These are phyloP conservation scores for Carlito syrichta DNA, from an alignment of 2,113 vertebrate species.

Conservation along the genomic window DNA sequence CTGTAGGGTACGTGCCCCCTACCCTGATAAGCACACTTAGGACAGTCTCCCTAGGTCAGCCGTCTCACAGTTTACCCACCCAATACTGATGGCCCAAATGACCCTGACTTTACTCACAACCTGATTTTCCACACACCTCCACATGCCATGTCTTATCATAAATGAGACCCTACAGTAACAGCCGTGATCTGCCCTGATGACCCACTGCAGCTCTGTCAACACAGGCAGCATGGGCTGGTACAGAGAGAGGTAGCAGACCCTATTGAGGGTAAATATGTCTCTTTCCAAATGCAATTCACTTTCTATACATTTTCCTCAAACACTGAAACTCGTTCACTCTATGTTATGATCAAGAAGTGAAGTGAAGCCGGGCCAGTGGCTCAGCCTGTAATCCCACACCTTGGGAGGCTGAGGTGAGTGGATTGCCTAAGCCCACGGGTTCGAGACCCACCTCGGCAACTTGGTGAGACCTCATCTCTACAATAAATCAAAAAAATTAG, in stretches of 20 bases:
- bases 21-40: too few relatives aligned
- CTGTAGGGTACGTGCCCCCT: too few relatives aligned
- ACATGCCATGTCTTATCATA: fast-evolving
- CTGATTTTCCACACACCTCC: fast-evolving
- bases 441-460: too few relatives aligned
- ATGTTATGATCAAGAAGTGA: background rate
- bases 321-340: background rate
- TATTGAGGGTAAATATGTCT: fast-evolving
- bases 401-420: too few relatives aligned
- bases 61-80: background rate
- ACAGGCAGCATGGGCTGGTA: fast-evolving
- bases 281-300: background rate
- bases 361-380: too few relatives aligned
- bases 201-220: fast-evolving
- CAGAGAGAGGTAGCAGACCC: fast-evolving
- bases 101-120: background rate
- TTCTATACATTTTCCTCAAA: background rate
- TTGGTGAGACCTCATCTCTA: too few relatives aligned
- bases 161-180: fast-evolving
- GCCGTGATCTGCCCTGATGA: fast-evolving
- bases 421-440: too few relatives aligned
- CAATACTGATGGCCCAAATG: fast-evolving
- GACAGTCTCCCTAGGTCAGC: fast-evolving
- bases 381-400: too few relatives aligned
- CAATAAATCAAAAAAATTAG: too few relatives aligned